Percentiles rank a stretch among this genome's conserved stretches.
Evolutionary conservation across 2,888 invertebrate species (phyloP).

Genomic region (Harpagoxenus sublaevis): DNA sequence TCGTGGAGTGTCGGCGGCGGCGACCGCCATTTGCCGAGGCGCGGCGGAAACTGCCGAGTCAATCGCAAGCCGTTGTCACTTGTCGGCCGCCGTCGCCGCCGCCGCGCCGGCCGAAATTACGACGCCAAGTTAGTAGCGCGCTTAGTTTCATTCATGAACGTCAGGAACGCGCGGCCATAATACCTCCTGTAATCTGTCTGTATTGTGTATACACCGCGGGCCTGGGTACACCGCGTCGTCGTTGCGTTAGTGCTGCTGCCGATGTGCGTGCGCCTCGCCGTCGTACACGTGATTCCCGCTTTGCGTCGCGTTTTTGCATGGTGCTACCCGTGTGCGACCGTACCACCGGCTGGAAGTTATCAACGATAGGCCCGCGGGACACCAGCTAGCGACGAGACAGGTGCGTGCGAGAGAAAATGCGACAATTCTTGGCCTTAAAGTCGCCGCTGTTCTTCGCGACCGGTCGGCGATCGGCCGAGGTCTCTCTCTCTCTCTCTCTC

Average conservation of each 20-base stretch:
- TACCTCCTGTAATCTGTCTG: constrained; percentile 81
- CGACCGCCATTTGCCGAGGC: background rate
- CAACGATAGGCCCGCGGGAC: constrained; percentile 68
- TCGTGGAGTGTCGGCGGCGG: background rate
- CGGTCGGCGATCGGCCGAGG: too few relatives aligned
- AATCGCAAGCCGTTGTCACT: constrained; percentile 66
- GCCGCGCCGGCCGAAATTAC: constrained; percentile 67
- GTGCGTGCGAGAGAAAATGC: constrained; percentile 46
- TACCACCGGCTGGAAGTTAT: constrained; percentile 64
- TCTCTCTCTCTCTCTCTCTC: too few relatives aligned
- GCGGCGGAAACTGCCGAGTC: background rate
- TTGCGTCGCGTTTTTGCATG: constrained; percentile 73
- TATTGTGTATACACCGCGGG: constrained; percentile 81
- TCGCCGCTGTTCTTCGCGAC: too few relatives aligned
- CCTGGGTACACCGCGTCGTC: constrained; percentile 52
- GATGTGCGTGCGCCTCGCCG: constrained; percentile 81
- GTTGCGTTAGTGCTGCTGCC: constrained; percentile 81
- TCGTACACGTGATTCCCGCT: constrained; percentile 80
- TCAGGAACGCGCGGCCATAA: constrained; percentile 80
- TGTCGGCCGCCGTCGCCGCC: too few relatives aligned
- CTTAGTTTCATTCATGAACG: constrained; percentile 85
- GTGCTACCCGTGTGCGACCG: constrained; percentile 75
- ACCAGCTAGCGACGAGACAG: constrained; percentile 52
- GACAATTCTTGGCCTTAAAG: background rate
- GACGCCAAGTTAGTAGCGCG: constrained; percentile 76